Base-by-base conservation (phyloP, 1,140 invertebrate genomes). In the Marisa cornuarietis region DNA sequence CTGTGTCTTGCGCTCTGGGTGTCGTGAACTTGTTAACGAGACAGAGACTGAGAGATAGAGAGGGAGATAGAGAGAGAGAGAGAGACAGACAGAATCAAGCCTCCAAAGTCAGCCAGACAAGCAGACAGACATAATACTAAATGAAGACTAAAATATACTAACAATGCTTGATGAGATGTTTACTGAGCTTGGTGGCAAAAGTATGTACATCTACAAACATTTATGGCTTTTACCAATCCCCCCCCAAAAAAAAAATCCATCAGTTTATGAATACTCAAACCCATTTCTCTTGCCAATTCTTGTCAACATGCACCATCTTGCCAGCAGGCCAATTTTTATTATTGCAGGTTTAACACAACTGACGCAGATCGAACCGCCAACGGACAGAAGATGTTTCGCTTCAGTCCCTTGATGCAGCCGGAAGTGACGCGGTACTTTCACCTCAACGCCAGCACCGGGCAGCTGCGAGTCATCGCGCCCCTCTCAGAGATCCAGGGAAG, bases 311-410 rank as follows among this genome's bases (percentile, higher is more conserved):
- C 31, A 6, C 31, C 31, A 42, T 65, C 61, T 79, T 14, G 69
- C 73, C 0, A 54, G 71, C 18, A 75, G 75, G 20, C 80, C 78
- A 14, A 75, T 76, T 11, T 69, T 84, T 24, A 6, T 1, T 3
- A 68, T 65, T 62, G 85, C 22, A 93, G 94, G 95, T 95, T 98
- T 71, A 95, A 95, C 73, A 97, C 97, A 0, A 96, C 95, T 31
- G 97, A 99, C 91, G 94, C 96, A 0, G 97, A 99, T 92, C 97
- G 96, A 85, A 96, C 96, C 20, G 95, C 97, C 22, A 98, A 98
- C 90, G 96, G 97, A 0, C 94, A 96, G 91, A 96, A 98, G 42
- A 97, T 96, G 91, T 99, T 98, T 92, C 61, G 79, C 13, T 81
- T 87, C 72, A 81, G 74, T 63, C 75, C 79, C 6, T 62, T 75